Conservation (phyloP, 2,797 vertebrate genomes). For the Morus bassanus region DNA sequence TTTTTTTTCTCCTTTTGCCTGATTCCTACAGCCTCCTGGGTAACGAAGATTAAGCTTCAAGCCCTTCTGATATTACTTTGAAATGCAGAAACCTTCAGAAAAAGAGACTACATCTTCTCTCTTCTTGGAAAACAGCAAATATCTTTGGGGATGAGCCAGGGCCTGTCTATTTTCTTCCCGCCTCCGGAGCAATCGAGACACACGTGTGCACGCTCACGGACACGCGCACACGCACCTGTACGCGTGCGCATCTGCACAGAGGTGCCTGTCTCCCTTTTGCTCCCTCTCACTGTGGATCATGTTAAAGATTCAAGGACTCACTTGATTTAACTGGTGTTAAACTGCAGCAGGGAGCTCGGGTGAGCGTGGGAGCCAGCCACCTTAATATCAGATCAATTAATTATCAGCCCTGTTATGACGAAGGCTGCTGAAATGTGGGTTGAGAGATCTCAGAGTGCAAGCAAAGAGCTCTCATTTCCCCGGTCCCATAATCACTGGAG, state of each 20-base stretch:
- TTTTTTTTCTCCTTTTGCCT: slow-evolving; percentile 47
- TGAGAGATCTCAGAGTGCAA: not conserved
- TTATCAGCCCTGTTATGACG: slow-evolving; percentile 2
- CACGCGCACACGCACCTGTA: fast-evolving
- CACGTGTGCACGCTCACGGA: fast-evolving
- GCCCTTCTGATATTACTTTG: slow-evolving; percentile 68
- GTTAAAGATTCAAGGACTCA: not conserved
- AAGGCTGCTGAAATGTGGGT: slow-evolving; percentile 40
- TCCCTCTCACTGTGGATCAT: fast-evolving
- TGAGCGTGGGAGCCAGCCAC: not conserved
- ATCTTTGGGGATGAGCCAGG: not conserved
- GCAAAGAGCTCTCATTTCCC: not conserved
- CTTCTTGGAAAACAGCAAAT: not conserved
- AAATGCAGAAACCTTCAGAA: slow-evolving; percentile 60
- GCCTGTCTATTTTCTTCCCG: not conserved
- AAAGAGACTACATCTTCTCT: not conserved
- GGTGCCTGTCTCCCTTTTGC: not conserved
- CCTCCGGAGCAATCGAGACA: fast-evolving
- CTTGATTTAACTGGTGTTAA: not conserved
- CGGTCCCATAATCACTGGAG: not conserved
- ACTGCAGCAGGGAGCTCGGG: not conserved
- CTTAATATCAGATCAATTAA: slow-evolving; percentile 22
- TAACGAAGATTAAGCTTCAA: slow-evolving; percentile 66
- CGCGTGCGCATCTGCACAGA: fast-evolving
- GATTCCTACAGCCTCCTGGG: slow-evolving; percentile 56